phyloP scores from a whole-genome alignment of 2,113 vertebrate species.

The Eubucco bourcierii region DNA sequence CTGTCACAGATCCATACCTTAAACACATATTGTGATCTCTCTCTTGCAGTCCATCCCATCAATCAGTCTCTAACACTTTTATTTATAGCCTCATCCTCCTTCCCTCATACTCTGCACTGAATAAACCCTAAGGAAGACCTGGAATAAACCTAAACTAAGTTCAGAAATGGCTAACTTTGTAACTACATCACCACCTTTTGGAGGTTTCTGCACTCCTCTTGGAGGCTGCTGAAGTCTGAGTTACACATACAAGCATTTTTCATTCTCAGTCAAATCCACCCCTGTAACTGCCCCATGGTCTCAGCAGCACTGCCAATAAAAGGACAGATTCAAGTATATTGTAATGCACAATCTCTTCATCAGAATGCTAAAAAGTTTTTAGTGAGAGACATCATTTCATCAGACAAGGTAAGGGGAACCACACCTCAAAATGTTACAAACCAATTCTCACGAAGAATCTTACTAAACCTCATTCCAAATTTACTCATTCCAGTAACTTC shows the following conservation, averaged over 20 bases:
- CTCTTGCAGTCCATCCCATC: neutral
- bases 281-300: neutral
- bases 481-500: neutral
- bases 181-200: neutral
- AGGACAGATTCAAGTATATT: neutral
- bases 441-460: neutral
- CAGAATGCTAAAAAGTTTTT: neutral
- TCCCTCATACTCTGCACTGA: neutral
- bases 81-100: neutral
- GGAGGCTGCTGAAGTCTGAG: neutral
- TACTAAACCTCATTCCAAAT: neutral
- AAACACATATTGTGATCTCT: neutral
- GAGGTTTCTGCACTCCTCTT: neutral
- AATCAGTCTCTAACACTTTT: neutral
- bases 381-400: neutral
- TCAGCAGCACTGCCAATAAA: neutral
- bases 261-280: neutral
- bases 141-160: neutral
- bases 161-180: neutral
- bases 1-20: neutral
- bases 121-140: neutral
- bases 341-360: neutral
- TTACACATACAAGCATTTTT: neutral
- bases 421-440: neutral
- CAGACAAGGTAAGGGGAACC: neutral